Conservation (phyloP, 2,888 invertebrate species). For the Alcis repandata region DNA sequence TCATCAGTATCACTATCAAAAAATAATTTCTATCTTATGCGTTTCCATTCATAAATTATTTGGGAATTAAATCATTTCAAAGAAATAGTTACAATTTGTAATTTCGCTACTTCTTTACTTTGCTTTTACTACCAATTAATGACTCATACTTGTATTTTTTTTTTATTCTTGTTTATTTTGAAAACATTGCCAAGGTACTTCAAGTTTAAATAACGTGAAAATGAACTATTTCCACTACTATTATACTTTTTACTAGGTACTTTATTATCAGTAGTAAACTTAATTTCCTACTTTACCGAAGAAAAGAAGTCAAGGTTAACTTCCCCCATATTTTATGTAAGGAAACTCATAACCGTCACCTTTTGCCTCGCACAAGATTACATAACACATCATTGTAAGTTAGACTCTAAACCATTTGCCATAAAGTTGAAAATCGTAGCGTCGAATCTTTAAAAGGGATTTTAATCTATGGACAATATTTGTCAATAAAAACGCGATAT, state of each 20-base stretch:
- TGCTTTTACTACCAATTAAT: too few relatives aligned
- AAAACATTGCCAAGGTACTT: too few relatives aligned
- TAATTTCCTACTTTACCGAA: not conserved
- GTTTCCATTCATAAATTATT: slow-evolving; percentile 33
- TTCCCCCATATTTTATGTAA: slow-evolving; percentile 36
- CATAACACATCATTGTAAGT: slow-evolving; percentile 34
- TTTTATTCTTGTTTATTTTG: too few relatives aligned
- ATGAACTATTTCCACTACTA: not conserved
- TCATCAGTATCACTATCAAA: slow-evolving; percentile 3
- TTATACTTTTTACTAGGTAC: not conserved
- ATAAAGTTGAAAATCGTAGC: slow-evolving; percentile 18
- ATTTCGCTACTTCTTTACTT: too few relatives aligned
- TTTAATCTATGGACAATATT: not conserved
- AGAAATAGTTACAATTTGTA: too few relatives aligned
- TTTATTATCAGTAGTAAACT: not conserved
- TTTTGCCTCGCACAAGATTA: slow-evolving; percentile 43
- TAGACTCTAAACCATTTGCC: slow-evolving; percentile 9
- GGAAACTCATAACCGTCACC: slow-evolving; percentile 53
- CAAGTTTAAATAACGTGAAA: not conserved
- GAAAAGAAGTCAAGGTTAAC: slow-evolving; percentile 39
- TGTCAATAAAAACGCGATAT: slow-evolving; percentile 3
- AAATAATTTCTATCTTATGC: slow-evolving; percentile 25
- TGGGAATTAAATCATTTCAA: not conserved
- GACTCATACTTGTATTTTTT: too few relatives aligned
- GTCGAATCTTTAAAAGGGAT: not conserved